A percentile compares a stretch with the other conserved stretches of the same genome.
Conservation (phyloP, 2,888 invertebrate species). For the Tipula helvola region DNA sequence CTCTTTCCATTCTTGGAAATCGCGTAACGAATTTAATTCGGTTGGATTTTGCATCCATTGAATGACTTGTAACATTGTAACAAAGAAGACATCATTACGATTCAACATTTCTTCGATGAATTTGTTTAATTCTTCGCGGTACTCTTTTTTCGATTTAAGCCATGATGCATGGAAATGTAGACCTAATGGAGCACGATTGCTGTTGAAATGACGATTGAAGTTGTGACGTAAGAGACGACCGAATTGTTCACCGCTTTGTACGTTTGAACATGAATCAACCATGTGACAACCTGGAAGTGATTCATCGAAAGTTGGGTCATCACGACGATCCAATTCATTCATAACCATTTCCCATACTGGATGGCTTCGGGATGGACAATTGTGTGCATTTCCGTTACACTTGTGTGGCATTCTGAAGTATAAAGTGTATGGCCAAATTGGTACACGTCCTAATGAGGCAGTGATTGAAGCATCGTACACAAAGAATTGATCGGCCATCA, state of each 20-base stretch:
- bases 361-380: constrained; percentile 81
- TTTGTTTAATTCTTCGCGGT: constrained; percentile 78
- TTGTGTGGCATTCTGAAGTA: constrained; percentile 95
- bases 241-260: constrained; percentile 83
- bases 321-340: constrained; percentile 87
- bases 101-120: constrained; percentile 88
- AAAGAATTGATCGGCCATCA: constrained; percentile 94
- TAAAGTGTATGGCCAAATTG: constrained; percentile 94
- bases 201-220: constrained; percentile 86
- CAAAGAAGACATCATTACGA: constrained; percentile 85
- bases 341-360: constrained; percentile 96
- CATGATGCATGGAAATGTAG: constrained; percentile 91
- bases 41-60: constrained; percentile 96
- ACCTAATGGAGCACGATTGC: constrained; percentile 85
- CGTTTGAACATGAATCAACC: constrained; percentile 88
- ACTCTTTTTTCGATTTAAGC: constrained; percentile 89
- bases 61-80: constrained; percentile 80
- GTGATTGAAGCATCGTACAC: constrained; percentile 92
- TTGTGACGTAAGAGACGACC: constrained; percentile 82
- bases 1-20: constrained; percentile 93
- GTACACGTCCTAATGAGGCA: constrained; percentile 75
- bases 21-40: constrained; percentile 70
- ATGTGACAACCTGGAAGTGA: constrained; percentile 88
- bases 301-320: constrained; percentile 88
- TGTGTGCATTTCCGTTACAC: constrained; percentile 87